phyloP scores from a whole-genome alignment of 2,797 vertebrate species.

The Propithecus perrieri region DNA sequence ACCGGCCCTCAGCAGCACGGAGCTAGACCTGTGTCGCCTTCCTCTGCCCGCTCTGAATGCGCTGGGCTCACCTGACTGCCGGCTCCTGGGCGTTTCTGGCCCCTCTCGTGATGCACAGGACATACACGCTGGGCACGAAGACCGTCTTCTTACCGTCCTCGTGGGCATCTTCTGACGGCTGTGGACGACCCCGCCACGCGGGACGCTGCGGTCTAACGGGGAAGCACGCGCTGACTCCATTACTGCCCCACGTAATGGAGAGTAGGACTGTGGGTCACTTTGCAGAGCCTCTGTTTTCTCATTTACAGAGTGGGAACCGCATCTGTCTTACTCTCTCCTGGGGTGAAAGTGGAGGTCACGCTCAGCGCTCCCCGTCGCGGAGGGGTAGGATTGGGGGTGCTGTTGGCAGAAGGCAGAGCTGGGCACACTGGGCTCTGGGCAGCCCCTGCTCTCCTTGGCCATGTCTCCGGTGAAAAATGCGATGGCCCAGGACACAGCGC shows the following conservation, averaged over 20 bases:
- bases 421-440: fast-evolving
- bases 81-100: background rate
- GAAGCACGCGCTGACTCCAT: fast-evolving
- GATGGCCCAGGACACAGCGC: background rate
- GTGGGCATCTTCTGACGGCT: background rate
- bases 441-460: background rate
- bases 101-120: background rate
- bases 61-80: background rate
- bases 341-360: background rate
- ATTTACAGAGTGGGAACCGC: background rate
- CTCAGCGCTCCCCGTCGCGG: too few species aligned
- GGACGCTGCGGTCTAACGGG: fast-evolving
- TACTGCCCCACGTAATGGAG: fast-evolving
- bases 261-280: background rate
- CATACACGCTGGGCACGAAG: background rate
- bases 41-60: fast-evolving
- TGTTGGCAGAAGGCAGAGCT: background rate
- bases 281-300: background rate
- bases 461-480: background rate
- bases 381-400: too few species aligned
- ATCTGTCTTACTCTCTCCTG: background rate
- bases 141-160: background rate
- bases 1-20: fast-evolving
- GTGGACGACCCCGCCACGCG: background rate
- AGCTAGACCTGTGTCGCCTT: background rate